These are phyloP conservation scores for Phalangium opilio DNA, from an alignment of 2,888 invertebrate species.

Conservation along the genomic window DNA sequence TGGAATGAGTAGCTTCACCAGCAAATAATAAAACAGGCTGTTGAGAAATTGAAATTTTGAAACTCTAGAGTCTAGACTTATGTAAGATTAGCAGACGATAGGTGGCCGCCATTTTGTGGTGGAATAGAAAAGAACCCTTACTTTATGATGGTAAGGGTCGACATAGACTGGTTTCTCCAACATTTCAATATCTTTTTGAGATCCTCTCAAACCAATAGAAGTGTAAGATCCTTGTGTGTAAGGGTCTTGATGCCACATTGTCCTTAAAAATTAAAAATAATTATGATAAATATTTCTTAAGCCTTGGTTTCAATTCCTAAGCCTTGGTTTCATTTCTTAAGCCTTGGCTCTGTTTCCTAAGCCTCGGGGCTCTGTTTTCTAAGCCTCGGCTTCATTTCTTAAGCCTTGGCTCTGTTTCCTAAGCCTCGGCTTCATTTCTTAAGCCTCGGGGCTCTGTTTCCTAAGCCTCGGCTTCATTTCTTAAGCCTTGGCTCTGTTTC, in stretches of 20 bases:
- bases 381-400: no score
- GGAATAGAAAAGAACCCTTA: constrained; percentile 26
- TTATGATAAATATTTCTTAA: no score
- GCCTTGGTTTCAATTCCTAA: no score
- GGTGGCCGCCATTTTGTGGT: no score
- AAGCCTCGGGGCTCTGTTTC: no score
- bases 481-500: no score
- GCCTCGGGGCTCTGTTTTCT: no score
- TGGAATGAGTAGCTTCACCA: constrained; percentile 88
- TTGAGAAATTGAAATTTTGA: constrained; percentile 1
- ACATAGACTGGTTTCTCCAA: constrained; percentile 67
- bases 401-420: no score
- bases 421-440: no score
- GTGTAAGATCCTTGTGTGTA: constrained; percentile 79
- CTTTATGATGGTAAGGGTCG: constrained; percentile 53
- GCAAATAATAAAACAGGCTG: constrained; percentile 76
- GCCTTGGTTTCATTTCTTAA: no score
- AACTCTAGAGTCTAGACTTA: not conserved
- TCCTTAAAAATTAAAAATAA: constrained; percentile 40
- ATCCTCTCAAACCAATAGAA: constrained; percentile 72
- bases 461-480: no score
- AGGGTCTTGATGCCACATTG: constrained; percentile 71
- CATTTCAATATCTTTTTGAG: constrained; percentile 72
- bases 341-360: no score
- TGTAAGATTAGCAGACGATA: not conserved